phyloP scores from a whole-genome alignment of 2,797 vertebrate species.

The Decapterus maruadsi region DNA sequence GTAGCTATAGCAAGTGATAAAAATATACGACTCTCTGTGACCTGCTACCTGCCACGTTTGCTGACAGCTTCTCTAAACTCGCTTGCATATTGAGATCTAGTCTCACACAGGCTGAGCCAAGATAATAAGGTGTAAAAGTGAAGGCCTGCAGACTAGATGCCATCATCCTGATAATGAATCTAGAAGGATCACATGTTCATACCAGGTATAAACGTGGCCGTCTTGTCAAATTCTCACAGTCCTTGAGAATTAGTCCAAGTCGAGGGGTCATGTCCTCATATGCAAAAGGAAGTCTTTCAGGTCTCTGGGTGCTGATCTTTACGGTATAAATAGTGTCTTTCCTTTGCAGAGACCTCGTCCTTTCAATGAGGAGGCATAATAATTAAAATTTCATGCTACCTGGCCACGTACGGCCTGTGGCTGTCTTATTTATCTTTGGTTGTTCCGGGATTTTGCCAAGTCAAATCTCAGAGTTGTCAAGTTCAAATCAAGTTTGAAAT shows the following conservation, averaged over 20 bases:
- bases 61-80: no score
- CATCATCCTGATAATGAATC: not conserved
- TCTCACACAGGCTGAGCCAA: not conserved
- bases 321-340: not conserved
- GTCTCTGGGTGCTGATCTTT: not conserved
- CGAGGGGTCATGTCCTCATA: not conserved
- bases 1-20: no score
- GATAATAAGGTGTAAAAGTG: not conserved
- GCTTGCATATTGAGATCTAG: no score
- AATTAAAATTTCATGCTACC: not conserved
- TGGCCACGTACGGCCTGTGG: not conserved
- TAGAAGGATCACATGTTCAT: slow-evolving; percentile 3
- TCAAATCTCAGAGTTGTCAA: not conserved
- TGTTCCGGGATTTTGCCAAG: not conserved
- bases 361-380: not conserved
- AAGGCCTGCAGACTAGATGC: not conserved
- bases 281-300: not conserved
- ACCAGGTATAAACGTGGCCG: not conserved
- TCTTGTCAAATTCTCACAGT: not conserved
- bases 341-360: not conserved
- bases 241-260: not conserved
- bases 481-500: not conserved
- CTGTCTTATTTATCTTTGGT: slow-evolving; percentile 7
- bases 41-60: no score
- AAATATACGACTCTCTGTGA: no score